Percentiles rank a stretch among this genome's conserved stretches.
phyloP scores from a whole-genome alignment of 2,888 invertebrate species.

The Craniophora ligustri region DNA sequence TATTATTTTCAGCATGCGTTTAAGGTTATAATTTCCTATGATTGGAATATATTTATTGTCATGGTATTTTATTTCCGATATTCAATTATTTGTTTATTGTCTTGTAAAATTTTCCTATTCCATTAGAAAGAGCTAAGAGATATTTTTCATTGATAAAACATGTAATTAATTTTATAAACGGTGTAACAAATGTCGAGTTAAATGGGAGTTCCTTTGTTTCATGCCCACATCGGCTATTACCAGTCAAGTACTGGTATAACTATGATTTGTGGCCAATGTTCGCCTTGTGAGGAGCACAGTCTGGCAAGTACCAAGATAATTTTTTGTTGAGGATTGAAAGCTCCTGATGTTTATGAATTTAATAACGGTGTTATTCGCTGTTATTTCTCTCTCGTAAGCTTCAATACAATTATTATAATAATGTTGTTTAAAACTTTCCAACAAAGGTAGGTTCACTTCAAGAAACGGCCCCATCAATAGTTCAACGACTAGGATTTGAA shows the following conservation, averaged over 20 bases:
- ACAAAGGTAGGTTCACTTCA: conserved; percentile 12
- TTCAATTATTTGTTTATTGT: too few species aligned
- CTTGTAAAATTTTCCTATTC: too few species aligned
- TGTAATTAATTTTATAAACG: conserved; percentile 37
- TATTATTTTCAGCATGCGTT: too few species aligned
- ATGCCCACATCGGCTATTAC: conserved; percentile 54
- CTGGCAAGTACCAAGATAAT: conserved; percentile 25
- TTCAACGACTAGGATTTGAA: conserved; percentile 46
- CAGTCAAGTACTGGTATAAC: conserved; percentile 44
- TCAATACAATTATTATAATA: background rate
- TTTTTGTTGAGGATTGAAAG: conserved; percentile 33
- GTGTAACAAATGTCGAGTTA: conserved; percentile 55
- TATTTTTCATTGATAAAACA: background rate
- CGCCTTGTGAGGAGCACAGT: conserved; percentile 30
- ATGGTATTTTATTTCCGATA: too few species aligned
- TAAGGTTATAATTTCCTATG: too few species aligned
- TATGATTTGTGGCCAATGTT: conserved; percentile 56
- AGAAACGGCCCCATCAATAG: conserved; percentile 39
- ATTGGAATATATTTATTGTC: too few species aligned
- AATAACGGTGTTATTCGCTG: conserved; percentile 24
- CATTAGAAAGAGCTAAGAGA: background rate
- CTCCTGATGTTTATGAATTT: conserved; percentile 24
- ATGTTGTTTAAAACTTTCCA: conserved; percentile 3
- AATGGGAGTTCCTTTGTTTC: conserved; percentile 65
- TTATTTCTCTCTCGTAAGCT: conserved; percentile 5